phyloP scores from a whole-genome alignment of 2,113 vertebrate species.

The Budorcas taxicolor region DNA sequence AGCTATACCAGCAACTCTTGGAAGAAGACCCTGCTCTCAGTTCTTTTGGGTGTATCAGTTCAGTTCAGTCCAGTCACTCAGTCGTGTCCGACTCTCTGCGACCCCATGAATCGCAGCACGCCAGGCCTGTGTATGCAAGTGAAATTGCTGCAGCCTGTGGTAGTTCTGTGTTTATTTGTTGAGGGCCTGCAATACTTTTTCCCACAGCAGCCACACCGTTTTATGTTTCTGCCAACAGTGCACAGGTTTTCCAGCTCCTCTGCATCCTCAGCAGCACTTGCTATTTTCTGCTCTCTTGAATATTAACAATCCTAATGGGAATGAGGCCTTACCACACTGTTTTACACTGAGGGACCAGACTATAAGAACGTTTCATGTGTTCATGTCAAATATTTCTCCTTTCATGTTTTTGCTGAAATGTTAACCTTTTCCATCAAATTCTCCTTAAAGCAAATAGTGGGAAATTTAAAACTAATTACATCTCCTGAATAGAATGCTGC shows the following conservation, averaged over 20 bases:
- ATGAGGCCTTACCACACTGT: neutral
- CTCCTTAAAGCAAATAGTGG: neutral
- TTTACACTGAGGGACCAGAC: too few species aligned
- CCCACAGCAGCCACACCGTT: neutral
- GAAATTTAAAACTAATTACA: neutral
- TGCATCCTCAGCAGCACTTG: neutral
- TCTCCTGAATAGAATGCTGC: neutral
- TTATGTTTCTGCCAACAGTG: fast-evolving
- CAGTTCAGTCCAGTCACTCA: too few species aligned
- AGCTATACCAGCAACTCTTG: fast-evolving
- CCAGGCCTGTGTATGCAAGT: too few species aligned
- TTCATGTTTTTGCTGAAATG: neutral
- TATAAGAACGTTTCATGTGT: neutral
- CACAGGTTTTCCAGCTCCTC: fast-evolving
- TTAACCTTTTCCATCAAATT: neutral
- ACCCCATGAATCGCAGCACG: too few species aligned
- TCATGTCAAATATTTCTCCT: neutral
- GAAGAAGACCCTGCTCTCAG: neutral
- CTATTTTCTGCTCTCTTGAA: neutral
- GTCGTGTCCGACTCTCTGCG: too few species aligned
- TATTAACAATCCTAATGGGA: neutral
- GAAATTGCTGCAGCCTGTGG: fast-evolving
- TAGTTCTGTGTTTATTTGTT: neutral
- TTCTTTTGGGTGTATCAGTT: neutral
- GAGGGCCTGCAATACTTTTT: fast-evolving